Evolutionary conservation across 1,140 invertebrate genomes (phyloP).

Genomic region (Thaumatotibia leucotreta): DNA sequence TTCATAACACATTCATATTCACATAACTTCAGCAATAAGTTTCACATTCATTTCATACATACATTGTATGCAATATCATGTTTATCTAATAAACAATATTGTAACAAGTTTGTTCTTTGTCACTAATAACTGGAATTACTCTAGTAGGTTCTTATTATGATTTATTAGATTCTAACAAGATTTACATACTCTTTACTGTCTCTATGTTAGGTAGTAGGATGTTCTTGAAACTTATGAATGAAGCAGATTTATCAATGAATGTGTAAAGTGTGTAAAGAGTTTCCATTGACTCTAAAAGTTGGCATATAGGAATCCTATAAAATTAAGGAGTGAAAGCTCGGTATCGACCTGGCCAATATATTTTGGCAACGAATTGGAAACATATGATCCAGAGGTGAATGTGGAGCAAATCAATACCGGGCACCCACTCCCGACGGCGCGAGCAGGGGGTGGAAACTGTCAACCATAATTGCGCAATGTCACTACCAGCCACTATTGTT

Average conservation of each 20-base stretch:
- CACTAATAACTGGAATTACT: background rate
- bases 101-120: too few relatives aligned
- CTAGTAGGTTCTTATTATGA: background rate
- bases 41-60: too few relatives aligned
- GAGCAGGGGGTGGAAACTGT: slow-evolving; percentile 66
- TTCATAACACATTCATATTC: too few relatives aligned
- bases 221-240: slow-evolving; percentile 2
- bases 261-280: background rate
- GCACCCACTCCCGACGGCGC: slow-evolving; percentile 35
- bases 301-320: background rate
- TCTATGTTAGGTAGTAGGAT: background rate
- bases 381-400: slow-evolving; percentile 62
- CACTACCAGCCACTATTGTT: slow-evolving; percentile 34
- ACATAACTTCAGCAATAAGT: too few relatives aligned
- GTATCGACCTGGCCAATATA: background rate
- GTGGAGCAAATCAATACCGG: slow-evolving; percentile 73
- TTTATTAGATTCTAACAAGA: slow-evolving; percentile 2
- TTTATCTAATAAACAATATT: too few relatives aligned
- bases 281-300: background rate
- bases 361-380: slow-evolving; percentile 27
- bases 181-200: background rate
- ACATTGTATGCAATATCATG: too few relatives aligned
- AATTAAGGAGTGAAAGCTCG: background rate
- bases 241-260: background rate
- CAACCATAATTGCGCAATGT: slow-evolving; percentile 70